These are phyloP conservation scores for Ephialtes manifestator DNA, from an alignment of 2,888 invertebrate genomes.

Conservation along the genomic window DNA sequence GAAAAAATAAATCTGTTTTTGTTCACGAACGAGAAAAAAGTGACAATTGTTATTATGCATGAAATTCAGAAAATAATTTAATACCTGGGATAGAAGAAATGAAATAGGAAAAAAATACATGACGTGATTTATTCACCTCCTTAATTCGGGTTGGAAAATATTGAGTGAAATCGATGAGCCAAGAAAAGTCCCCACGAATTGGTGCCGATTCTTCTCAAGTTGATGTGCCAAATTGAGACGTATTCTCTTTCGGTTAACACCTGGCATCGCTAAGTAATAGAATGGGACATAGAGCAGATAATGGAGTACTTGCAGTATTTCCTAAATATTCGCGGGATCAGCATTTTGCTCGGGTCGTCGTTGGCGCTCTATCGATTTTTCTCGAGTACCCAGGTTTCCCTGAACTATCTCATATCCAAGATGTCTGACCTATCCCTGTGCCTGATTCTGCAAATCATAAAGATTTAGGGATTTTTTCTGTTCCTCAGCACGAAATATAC, in stretches of 20 bases:
- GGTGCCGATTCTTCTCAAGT: conserved; percentile 2
- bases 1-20: no score
- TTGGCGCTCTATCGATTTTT: conserved; percentile 60
- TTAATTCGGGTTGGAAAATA: neutral
- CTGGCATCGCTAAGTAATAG: conserved; percentile 19
- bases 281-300: conserved; percentile 36
- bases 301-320: conserved; percentile 46
- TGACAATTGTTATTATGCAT: no score
- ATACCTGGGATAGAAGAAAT: no score
- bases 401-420: conserved; percentile 32
- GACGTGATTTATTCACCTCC: neutral
- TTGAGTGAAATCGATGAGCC: neutral
- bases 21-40: no score
- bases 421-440: conserved; percentile 5
- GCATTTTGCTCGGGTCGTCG: conserved; percentile 46
- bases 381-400: conserved; percentile 38
- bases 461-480: neutral
- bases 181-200: neutral
- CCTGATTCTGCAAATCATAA: conserved; percentile 26
- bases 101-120: neutral
- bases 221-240: conserved; percentile 10
- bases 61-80: no score
- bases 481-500: neutral
- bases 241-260: conserved; percentile 9
- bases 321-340: conserved; percentile 61